Conservation (phyloP, 92 coral and sea anemone species). For the Diadumene lineata region DNA sequence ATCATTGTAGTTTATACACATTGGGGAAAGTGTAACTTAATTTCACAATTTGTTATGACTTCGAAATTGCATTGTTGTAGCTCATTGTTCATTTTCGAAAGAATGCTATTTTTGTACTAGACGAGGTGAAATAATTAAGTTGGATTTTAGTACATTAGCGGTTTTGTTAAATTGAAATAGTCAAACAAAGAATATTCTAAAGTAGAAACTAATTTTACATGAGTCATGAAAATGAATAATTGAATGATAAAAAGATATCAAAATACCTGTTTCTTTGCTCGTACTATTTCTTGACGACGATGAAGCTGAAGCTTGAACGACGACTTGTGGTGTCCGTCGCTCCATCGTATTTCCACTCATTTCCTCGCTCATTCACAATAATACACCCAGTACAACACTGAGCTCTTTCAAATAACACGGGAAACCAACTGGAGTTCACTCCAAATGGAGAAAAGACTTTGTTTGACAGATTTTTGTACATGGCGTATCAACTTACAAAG, state of each 20-base stretch:
- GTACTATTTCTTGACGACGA: constrained; percentile 50
- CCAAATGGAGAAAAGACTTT: constrained; percentile 81
- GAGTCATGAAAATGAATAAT: not conserved
- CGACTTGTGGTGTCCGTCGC: constrained; percentile 59
- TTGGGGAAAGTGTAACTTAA: no score
- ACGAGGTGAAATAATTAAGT: no score
- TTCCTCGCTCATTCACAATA: constrained; percentile 80
- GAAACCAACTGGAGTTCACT: constrained; percentile 63
- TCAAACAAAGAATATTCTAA: not conserved
- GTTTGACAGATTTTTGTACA: constrained; percentile 68
- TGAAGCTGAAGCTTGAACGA: constrained; percentile 59
- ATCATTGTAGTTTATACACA: no score
- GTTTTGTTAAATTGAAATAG: no score
- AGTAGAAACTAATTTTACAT: not conserved
- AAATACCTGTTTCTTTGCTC: constrained; percentile 71
- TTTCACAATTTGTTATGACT: no score
- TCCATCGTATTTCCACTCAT: constrained; percentile 64
- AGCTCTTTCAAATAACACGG: constrained; percentile 44
- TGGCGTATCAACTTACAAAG: constrained; percentile 70
- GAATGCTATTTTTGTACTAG: no score
- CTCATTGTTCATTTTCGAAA: no score
- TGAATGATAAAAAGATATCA: not conserved
- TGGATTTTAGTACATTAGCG: no score
- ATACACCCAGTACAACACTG: constrained; percentile 37
- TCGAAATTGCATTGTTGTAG: no score